Evolutionary conservation across 1,140 invertebrate species (phyloP).

Genomic region (Patella vulgata): DNA sequence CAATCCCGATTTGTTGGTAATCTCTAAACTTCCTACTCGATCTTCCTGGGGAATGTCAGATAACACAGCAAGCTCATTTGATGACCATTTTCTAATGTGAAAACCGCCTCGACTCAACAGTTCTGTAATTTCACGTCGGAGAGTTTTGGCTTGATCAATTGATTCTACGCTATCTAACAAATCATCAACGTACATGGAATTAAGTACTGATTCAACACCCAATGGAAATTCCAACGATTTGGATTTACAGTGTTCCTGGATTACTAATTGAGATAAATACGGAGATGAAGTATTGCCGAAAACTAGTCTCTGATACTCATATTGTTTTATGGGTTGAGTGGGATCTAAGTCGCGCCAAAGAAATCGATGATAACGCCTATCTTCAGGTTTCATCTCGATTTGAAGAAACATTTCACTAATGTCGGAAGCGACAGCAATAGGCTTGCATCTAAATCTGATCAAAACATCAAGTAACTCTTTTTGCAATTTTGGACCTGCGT

Average conservation of each 20-base stretch:
- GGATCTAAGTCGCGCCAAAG: constrained; percentile 20
- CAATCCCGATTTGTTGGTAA: too few relatives aligned
- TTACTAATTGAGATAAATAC: constrained; percentile 17
- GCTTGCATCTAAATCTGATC: constrained; percentile 32
- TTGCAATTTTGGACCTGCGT: constrained; percentile 62
- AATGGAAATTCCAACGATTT: not conserved
- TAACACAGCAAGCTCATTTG: too few relatives aligned
- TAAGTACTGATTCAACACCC: not conserved
- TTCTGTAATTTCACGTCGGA: too few relatives aligned
- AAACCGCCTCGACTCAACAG: too few relatives aligned
- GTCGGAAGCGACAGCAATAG: constrained; percentile 30
- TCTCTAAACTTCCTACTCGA: too few relatives aligned
- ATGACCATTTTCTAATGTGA: too few relatives aligned
- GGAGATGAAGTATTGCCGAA: constrained; percentile 22
- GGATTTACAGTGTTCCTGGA: constrained; percentile 8
- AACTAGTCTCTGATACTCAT: constrained; percentile 12
- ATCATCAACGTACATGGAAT: too few relatives aligned
- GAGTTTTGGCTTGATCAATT: too few relatives aligned
- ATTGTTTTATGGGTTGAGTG: not conserved
- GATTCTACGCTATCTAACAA: too few relatives aligned
- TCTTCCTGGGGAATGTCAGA: too few relatives aligned
- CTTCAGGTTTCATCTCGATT: constrained; percentile 9
- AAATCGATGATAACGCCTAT: constrained; percentile 23
- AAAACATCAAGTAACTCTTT: constrained; percentile 41
- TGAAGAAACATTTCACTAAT: constrained; percentile 29